phyloP scores from a whole-genome alignment of 92 coral and sea anemone genomes.

The Actinostola sp. region DNA sequence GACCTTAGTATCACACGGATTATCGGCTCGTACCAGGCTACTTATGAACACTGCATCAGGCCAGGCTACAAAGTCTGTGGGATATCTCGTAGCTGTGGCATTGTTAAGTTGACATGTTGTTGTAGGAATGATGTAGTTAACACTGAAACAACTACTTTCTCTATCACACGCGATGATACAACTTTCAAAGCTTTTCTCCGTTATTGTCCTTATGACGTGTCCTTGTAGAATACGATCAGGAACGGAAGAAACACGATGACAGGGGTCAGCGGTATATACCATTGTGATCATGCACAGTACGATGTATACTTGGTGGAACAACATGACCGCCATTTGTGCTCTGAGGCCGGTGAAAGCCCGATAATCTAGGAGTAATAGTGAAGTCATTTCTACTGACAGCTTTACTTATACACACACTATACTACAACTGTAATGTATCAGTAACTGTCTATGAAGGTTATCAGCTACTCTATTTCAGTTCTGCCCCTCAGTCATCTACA shows the following conservation, averaged over 20 bases:
- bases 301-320: background rate
- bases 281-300: constrained; percentile 15
- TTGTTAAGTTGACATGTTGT: constrained; percentile 69
- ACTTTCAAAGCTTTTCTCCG: constrained; percentile 47
- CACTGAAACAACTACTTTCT: constrained; percentile 57
- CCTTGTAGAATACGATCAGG: constrained; percentile 54
- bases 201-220: constrained; percentile 37
- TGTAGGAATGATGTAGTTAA: constrained; percentile 45
- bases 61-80: constrained; percentile 38
- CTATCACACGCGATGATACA: constrained; percentile 64
- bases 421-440: too few relatives aligned
- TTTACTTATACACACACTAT: too few relatives aligned
- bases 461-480: too few relatives aligned
- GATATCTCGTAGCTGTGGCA: constrained; percentile 48
- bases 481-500: too few relatives aligned
- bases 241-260: constrained; percentile 43
- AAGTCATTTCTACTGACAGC: too few relatives aligned
- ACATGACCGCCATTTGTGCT: background rate
- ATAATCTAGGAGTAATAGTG: background rate
- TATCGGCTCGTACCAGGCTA: constrained; percentile 55
- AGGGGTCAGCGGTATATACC: constrained; percentile 43
- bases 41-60: constrained; percentile 54
- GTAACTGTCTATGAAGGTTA: too few relatives aligned
- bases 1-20: constrained; percentile 44
- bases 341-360: background rate